These are phyloP conservation scores for Helicoverpa assulta DNA, from an alignment of 2,888 invertebrate species.

Conservation along the genomic window DNA sequence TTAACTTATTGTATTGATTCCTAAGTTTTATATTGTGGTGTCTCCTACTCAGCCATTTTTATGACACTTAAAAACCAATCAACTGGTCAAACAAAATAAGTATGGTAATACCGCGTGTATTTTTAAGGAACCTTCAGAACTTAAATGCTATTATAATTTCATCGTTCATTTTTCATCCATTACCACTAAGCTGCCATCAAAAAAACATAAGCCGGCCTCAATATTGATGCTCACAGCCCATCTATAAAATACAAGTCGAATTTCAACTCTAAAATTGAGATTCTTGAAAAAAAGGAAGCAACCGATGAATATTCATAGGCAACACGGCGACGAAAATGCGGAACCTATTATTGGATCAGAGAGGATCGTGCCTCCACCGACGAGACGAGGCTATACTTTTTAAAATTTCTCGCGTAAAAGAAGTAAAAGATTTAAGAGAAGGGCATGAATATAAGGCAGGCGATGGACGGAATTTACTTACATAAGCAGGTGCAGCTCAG, in stretches of 20 bases:
- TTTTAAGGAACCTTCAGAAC: slow-evolving; percentile 22
- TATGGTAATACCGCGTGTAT: slow-evolving; percentile 33
- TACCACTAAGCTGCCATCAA: slow-evolving; percentile 44
- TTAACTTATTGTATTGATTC: not conserved
- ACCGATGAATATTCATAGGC: slow-evolving; percentile 69
- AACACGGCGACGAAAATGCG: slow-evolving; percentile 58
- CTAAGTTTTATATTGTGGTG: not conserved
- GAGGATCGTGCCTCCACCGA: slow-evolving; percentile 58
- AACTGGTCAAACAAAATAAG: slow-evolving; percentile 14
- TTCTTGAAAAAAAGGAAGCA: slow-evolving; percentile 58
- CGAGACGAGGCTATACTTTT: slow-evolving; percentile 58
- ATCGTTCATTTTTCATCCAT: slow-evolving; percentile 42
- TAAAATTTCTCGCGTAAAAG: slow-evolving; percentile 60
- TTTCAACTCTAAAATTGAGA: slow-evolving; percentile 63
- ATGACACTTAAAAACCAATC: slow-evolving; percentile 30
- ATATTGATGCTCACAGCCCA: slow-evolving; percentile 56
- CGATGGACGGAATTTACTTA: slow-evolving; percentile 43
- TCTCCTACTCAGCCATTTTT: not conserved
- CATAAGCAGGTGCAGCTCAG: slow-evolving; percentile 23
- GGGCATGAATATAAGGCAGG: slow-evolving; percentile 43
- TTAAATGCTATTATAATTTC: slow-evolving; percentile 37
- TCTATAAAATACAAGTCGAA: slow-evolving; percentile 58
- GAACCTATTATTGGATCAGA: slow-evolving; percentile 70
- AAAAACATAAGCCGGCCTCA: slow-evolving; percentile 53
- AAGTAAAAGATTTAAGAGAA: slow-evolving; percentile 57